These are phyloP conservation scores for Onychomys arenicola DNA, from an alignment of 2,797 vertebrate genomes.

Conservation along the genomic window DNA sequence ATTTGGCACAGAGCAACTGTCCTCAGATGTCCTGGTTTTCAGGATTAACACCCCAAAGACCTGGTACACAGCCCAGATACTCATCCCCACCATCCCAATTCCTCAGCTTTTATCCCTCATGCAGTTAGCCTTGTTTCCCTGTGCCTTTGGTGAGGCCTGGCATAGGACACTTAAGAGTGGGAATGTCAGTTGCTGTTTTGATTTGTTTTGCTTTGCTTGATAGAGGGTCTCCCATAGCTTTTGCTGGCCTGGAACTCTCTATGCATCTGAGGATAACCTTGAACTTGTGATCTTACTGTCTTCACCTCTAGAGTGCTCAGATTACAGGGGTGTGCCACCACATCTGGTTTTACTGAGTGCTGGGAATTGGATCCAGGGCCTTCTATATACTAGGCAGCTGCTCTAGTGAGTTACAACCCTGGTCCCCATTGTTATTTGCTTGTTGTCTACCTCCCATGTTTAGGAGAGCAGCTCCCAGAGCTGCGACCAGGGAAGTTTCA, in stretches of 20 bases:
- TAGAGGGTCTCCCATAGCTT: not conserved
- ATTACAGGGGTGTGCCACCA: not conserved
- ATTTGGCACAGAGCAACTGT: not conserved
- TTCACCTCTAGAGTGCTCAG: not conserved
- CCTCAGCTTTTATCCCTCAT: not conserved
- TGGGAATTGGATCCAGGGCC: not conserved
- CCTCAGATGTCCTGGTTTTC: not conserved
- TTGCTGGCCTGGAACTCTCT: not conserved
- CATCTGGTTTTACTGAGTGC: not conserved
- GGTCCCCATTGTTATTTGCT: not conserved
- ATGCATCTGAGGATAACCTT: not conserved
- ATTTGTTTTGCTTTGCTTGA: not conserved
- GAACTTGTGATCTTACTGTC: not conserved
- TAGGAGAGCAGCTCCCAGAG: not conserved
- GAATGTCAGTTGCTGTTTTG: not conserved
- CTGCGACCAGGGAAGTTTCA: not conserved
- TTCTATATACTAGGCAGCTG: not conserved
- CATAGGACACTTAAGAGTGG: too few species aligned
- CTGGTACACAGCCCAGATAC: fast-evolving
- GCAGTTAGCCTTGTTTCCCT: not conserved
- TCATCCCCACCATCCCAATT: fast-evolving
- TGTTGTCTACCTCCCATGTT: not conserved
- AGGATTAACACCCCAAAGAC: not conserved
- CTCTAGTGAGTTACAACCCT: not conserved
- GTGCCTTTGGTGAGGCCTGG: not conserved